A percentile compares a stretch with the other conserved stretches of the same genome.
Conservation (phyloP, 2,797 vertebrate species). For the Sebastes steindachneri region DNA sequence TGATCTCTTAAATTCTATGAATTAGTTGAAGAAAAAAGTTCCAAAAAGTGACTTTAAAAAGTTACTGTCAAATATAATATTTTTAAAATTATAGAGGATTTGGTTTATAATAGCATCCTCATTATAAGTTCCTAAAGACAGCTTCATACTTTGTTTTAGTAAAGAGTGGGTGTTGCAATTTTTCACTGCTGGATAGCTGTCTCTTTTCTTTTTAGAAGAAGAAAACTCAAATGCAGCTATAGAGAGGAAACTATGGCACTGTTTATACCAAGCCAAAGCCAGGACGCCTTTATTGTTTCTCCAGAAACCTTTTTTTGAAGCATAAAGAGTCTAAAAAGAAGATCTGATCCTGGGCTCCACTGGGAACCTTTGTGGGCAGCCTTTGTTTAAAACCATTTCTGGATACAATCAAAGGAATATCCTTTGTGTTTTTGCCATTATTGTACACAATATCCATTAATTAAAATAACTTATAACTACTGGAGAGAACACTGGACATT, state of each 20-base stretch:
- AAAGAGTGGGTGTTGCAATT: not conserved
- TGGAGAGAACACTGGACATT: not conserved
- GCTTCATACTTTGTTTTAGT: constrained; percentile 11
- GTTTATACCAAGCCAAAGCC: constrained; percentile 14
- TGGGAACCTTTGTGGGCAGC: constrained; percentile 12
- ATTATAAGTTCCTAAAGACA: constrained; percentile 12
- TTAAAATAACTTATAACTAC: not conserved
- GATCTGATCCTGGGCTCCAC: not conserved
- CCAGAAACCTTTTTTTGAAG: constrained; percentile 10
- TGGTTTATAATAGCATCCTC: not conserved
- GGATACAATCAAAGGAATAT: constrained; percentile 3
- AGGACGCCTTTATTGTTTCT: constrained; percentile 5
- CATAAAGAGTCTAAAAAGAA: constrained; percentile 1
- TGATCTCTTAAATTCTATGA: not conserved
- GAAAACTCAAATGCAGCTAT: not conserved
- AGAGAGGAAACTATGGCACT: not conserved
- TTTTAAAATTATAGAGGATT: not conserved
- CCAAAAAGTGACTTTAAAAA: not conserved
- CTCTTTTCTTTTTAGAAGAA: not conserved
- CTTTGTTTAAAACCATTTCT: constrained; percentile 11
- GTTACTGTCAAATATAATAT: not conserved
- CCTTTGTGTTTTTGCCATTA: constrained; percentile 2
- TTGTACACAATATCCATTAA: not conserved
- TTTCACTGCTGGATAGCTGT: not conserved
- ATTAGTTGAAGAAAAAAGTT: not conserved